Conservation (phyloP, 2,797 vertebrate genomes). For the Epinephelus awoara region DNA sequence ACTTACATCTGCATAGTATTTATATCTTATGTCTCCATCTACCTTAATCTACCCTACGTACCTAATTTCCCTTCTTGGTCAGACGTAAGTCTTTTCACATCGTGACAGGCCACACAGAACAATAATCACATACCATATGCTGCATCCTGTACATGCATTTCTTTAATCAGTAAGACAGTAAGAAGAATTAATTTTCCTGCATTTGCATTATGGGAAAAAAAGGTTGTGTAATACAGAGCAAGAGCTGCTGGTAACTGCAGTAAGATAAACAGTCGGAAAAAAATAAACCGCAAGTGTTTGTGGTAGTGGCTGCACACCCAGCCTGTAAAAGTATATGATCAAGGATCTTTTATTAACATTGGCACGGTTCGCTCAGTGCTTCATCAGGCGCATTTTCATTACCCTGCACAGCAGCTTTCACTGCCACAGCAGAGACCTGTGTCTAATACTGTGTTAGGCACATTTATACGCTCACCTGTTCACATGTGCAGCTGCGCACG, state of each 20-base stretch:
- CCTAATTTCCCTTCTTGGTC: background rate
- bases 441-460: constrained; percentile 25
- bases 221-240: background rate
- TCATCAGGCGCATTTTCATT: constrained; percentile 27
- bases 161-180: constrained; percentile 16
- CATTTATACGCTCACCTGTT: constrained; percentile 52
- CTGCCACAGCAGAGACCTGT: constrained; percentile 26
- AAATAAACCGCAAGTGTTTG: constrained; percentile 30
- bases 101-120: background rate
- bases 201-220: background rate
- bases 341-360: constrained; percentile 26
- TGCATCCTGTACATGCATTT: constrained; percentile 1
- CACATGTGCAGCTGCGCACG: constrained; percentile 43
- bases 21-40: background rate
- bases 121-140: background rate
- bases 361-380: constrained; percentile 9
- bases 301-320: constrained; percentile 34
- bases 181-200: constrained; percentile 6
- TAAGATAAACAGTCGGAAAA: constrained; percentile 6
- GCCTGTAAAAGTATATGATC: constrained; percentile 37
- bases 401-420: constrained; percentile 5
- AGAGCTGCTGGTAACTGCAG: constrained; percentile 3
- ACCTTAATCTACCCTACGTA: background rate
- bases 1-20: background rate
- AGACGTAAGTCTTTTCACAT: background rate